Percentiles rank a stretch among this genome's conserved stretches.
These are phyloP conservation scores for Meliscaeva auricollis DNA, from an alignment of 2,888 invertebrate species.

Conservation along the genomic window DNA sequence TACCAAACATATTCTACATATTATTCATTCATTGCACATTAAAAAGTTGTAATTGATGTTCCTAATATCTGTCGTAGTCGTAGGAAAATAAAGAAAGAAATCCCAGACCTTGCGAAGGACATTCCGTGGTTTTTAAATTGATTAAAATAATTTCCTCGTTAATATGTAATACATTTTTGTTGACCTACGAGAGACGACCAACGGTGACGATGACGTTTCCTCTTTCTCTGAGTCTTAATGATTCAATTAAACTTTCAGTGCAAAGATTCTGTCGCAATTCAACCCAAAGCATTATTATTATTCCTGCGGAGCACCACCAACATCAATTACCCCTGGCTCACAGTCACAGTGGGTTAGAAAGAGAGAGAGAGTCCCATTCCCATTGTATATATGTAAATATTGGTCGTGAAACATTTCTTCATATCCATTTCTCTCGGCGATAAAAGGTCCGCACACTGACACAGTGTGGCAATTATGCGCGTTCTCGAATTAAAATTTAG, in stretches of 20 bases:
- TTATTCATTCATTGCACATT: no score
- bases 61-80: no score
- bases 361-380: neutral
- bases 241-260: constrained; percentile 37
- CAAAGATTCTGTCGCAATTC: constrained; percentile 16
- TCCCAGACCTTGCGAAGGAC: no score
- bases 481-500: constrained; percentile 54
- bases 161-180: neutral
- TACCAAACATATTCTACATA: no score
- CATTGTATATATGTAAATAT: neutral
- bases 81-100: no score
- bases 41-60: no score
- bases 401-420: constrained; percentile 31
- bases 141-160: constrained; percentile 21
- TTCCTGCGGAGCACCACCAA: neutral
- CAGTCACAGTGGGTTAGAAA: no score
- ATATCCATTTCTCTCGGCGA: constrained; percentile 30
- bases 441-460: constrained; percentile 35
- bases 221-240: neutral
- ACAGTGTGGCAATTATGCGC: constrained; percentile 54
- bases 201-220: neutral
- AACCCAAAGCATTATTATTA: neutral
- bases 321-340: neutral
- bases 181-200: no score
- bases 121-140: neutral